Evolutionary conservation across 2,797 vertebrate genomes (phyloP).

Genomic region (Sebastiscus albofasciatus): DNA sequence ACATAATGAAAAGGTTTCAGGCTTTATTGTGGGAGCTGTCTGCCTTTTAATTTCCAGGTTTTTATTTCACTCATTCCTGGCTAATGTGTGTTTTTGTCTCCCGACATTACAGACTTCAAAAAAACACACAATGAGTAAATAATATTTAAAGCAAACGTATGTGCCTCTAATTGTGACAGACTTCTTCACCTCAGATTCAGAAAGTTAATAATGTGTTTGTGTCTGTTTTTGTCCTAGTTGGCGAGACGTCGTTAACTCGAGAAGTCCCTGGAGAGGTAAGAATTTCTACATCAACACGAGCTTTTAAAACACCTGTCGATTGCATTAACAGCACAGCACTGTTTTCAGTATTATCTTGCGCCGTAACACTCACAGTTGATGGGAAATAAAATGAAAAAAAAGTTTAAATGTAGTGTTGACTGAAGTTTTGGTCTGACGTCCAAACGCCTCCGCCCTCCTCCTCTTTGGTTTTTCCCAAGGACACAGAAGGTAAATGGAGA

Average conservation of each 20-base stretch:
- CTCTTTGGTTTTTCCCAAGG: slow-evolving; percentile 33
- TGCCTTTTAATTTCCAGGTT: slow-evolving; percentile 27
- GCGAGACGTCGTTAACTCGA: slow-evolving; percentile 22
- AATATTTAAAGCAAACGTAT: slow-evolving; percentile 18
- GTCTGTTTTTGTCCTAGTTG: slow-evolving; percentile 57
- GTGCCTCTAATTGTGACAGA: slow-evolving; percentile 7
- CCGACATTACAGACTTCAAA: slow-evolving; percentile 24
- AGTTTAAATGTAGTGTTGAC: slow-evolving; percentile 24
- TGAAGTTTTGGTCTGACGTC: slow-evolving; percentile 34
- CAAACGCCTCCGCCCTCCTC: slow-evolving; percentile 26
- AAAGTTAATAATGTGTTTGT: slow-evolving; percentile 37
- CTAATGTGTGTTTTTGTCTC: slow-evolving; percentile 28
- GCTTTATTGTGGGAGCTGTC: neutral
- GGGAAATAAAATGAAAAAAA: slow-evolving; percentile 15
- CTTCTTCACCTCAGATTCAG: slow-evolving; percentile 9
- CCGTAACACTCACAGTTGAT: slow-evolving; percentile 20
- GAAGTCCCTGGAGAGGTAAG: slow-evolving; percentile 56
- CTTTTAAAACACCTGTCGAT: slow-evolving; percentile 54
- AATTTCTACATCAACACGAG: slow-evolving; percentile 11
- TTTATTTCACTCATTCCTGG: slow-evolving; percentile 15
- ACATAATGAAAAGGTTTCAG: slow-evolving; percentile 30
- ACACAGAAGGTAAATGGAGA: slow-evolving; percentile 35
- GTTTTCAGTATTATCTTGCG: slow-evolving; percentile 33
- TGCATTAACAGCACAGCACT: slow-evolving; percentile 14
- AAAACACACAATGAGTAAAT: slow-evolving; percentile 10